A percentile compares a stretch with the other conserved stretches of the same genome.
These are phyloP conservation scores for Gadopsis marmoratus DNA, from an alignment of 2,797 vertebrate species.

Conservation along the genomic window DNA sequence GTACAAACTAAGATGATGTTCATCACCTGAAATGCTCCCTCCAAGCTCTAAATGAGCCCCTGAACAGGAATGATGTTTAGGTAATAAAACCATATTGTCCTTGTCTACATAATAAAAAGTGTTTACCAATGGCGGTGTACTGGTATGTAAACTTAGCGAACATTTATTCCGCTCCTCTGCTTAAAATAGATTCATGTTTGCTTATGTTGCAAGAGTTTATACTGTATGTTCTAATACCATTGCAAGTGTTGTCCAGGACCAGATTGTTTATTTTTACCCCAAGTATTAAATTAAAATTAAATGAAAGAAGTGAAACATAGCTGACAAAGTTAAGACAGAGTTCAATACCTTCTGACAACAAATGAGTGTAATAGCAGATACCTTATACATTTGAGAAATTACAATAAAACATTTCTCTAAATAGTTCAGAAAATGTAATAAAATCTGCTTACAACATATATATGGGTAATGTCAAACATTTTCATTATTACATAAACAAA, in stretches of 20 bases:
- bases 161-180: slow-evolving; percentile 26
- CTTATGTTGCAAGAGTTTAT: slow-evolving; percentile 43
- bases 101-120: slow-evolving; percentile 2
- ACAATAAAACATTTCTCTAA: background rate
- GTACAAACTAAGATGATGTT: background rate
- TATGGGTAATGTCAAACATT: background rate
- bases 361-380: background rate
- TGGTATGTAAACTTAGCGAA: slow-evolving; percentile 53
- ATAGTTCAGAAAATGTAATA: background rate
- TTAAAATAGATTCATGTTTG: slow-evolving; percentile 57
- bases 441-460: background rate
- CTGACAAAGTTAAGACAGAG: background rate
- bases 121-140: slow-evolving; percentile 24
- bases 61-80: slow-evolving; percentile 5
- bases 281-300: slow-evolving; percentile 10
- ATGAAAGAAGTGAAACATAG: background rate
- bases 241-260: background rate
- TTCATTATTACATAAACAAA: background rate
- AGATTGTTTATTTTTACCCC: slow-evolving; percentile 29
- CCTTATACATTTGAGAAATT: background rate
- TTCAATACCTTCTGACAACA: background rate
- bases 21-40: background rate
- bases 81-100: slow-evolving; percentile 30
- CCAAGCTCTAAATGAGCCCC: background rate
- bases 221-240: slow-evolving; percentile 32